Evolutionary conservation across 30 jellyfish, hydroid and myxozoan species (phyloP), one percentile per base, ranked within the genome.

Genomic region (Hydra vulgaris): DNA sequence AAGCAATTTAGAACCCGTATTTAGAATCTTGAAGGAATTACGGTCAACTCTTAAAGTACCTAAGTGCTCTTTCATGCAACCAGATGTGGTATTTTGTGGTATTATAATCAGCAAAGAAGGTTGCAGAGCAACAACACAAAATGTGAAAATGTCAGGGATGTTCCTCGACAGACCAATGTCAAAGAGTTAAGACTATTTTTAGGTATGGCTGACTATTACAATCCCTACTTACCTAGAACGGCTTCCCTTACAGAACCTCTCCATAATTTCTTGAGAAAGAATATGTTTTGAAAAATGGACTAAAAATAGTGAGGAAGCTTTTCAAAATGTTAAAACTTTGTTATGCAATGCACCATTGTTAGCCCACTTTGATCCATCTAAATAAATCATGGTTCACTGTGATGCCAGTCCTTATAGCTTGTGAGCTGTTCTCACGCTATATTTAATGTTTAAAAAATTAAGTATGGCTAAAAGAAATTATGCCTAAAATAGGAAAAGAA

Each of bases 301-400:
- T 21, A 54, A 27, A 26, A 83, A 56, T 24, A 66, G 74, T 78
- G 22, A 19, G 79, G 82, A n/a, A n/a, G n/a, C n/a, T 23, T 87
- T 87, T 52, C 26, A 73, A 27, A 67, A 82, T 27, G 17, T 79
- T 27, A 77, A 79, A 74, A 79, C 52, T 20, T n/a, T n/a, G n/a
- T n/a, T n/a, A n/a, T n/a, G n/a, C n/a, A n/a, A n/a, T 79, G n/a
- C n/a, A n/a, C n/a, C n/a, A n/a, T n/a, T 87, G 26, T 81, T 86
- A 26, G 95, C 76, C 76, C 97, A 87, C 84, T 87, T 72, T 83
- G 96, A 87, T 52, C 84, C 90, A 61, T 81, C 77, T 87, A 74
- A 66, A 26, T 80, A 87, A 18, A 25, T 87, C 16, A 7, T 87
- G 12, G 85, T 87, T 0, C 53, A 85, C 54, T 61, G 85, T 40